phyloP scores from a whole-genome alignment of 2,797 vertebrate genomes.

The Diplodus sargus region DNA sequence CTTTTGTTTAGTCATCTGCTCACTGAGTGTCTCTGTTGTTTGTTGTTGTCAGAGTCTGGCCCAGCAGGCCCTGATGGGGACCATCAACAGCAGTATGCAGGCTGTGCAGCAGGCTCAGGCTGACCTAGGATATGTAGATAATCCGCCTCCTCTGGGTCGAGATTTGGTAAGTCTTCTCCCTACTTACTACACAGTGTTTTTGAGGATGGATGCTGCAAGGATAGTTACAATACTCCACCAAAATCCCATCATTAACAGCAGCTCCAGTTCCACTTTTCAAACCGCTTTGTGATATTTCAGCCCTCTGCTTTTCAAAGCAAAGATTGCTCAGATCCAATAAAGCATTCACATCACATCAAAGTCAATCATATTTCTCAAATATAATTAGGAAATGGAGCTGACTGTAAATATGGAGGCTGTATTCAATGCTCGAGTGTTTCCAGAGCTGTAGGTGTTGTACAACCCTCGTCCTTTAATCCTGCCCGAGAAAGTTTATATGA shows the following conservation, averaged over 20 bases:
- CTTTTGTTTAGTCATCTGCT: slow-evolving; percentile 35
- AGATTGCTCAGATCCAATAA: slow-evolving; percentile 28
- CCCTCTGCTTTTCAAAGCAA: slow-evolving; percentile 34
- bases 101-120: slow-evolving; percentile 95
- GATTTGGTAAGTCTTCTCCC: slow-evolving; percentile 90
- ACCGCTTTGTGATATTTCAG: slow-evolving; percentile 32
- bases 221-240: neutral
- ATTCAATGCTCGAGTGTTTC: slow-evolving; percentile 60
- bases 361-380: slow-evolving; percentile 50
- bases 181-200: slow-evolving; percentile 22
- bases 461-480: slow-evolving; percentile 67
- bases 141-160: slow-evolving; percentile 96
- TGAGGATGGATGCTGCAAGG: slow-evolving; percentile 13
- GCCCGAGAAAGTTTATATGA: slow-evolving; percentile 61
- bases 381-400: slow-evolving; percentile 49
- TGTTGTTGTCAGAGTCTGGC: slow-evolving; percentile 90
- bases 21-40: slow-evolving; percentile 37
- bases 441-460: slow-evolving; percentile 57
- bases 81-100: slow-evolving; percentile 98
- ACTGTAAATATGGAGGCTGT: slow-evolving; percentile 48
- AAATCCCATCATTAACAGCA: slow-evolving; percentile 10
- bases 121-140: slow-evolving; percentile 93
- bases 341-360: slow-evolving; percentile 41
- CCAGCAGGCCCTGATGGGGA: slow-evolving; percentile 98
- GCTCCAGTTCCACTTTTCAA: slow-evolving; percentile 6